Base-by-base conservation (phyloP, 2,888 invertebrate genomes). In the Melolontha melolontha region DNA sequence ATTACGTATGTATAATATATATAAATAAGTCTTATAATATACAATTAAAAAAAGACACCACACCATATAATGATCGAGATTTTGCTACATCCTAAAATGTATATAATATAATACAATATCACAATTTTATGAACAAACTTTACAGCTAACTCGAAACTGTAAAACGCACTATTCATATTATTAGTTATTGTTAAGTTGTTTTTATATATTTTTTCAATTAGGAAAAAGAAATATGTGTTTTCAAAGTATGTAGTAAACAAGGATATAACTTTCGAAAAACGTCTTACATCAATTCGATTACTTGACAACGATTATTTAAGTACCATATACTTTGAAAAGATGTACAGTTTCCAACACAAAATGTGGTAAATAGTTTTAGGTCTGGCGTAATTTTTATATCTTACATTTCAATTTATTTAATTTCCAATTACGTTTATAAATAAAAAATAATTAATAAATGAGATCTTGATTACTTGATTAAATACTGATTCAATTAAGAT, bases 61-160 rank as follows among this genome's bases (percentile, higher is more conserved):
- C 64, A 64, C 64, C 64, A 54, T 16, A 39, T 34, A 62, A 47
- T 64, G 44, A 64, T 41, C 52, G 52, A 52, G 42, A 64, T 17
- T 41, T 52, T 29, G 39, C 14, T 54, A 54, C 39, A 11, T 40
- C 7, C 12, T 22, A 14, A 47, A 29, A 47, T 34, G 27, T 29
- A 42, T 52, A 54, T 64, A 50, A 52, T 54, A 64, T 40, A 49
- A 40, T 64, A 54, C 54, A 64, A 64, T 64, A 64, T 64, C 64
- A 64, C 64, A 64, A 54, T 64, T 64, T 64, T 41, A 64, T 64
- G 64, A 64, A 64, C 64, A 52, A 54, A 52, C 52, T 64, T 64
- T 52, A 64, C 64, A 64, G 42, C 44, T 64, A 42, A 64, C 17
- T 59, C 12, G 22, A 47, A 62, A 62, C 59, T 62, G 59, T 62